phyloP scores from a whole-genome alignment of 1,140 invertebrate species.

The Papilio polyxenes region DNA sequence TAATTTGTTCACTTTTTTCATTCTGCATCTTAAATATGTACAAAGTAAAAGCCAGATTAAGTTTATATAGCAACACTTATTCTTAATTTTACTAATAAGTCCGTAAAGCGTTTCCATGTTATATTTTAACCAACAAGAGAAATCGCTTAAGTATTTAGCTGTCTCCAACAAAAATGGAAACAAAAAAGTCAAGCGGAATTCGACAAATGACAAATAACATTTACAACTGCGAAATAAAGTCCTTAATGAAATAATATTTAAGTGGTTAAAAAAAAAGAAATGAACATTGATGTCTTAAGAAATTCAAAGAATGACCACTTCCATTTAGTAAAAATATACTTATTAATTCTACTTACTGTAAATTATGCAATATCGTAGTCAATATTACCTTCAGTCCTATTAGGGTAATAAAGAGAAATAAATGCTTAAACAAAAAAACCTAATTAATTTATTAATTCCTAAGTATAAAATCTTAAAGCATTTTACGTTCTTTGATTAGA shows the following conservation, averaged over 20 bases:
- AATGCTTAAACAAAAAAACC: too few relatives aligned
- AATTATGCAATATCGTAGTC: too few relatives aligned
- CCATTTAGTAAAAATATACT: too few relatives aligned
- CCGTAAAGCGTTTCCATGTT: constrained; percentile 26
- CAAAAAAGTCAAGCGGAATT: constrained; percentile 17
- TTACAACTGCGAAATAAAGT: constrained; percentile 13
- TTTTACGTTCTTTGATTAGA: neutral
- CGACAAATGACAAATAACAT: constrained; percentile 29
- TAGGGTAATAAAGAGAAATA: too few relatives aligned
- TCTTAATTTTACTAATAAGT: constrained; percentile 8
- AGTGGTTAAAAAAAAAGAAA: too few relatives aligned
- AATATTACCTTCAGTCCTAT: too few relatives aligned
- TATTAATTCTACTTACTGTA: too few relatives aligned
- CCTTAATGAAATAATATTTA: neutral
- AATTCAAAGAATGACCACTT: too few relatives aligned
- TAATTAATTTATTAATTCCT: too few relatives aligned
- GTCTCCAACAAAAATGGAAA: neutral
- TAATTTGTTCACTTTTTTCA: neutral
- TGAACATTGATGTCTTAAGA: too few relatives aligned
- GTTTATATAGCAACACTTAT: neutral
- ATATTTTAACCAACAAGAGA: constrained; percentile 29
- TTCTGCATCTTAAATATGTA: neutral
- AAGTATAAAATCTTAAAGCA: too few relatives aligned
- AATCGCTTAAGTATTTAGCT: constrained; percentile 6
- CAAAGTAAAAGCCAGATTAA: neutral